Conservation (phyloP, 2,888 invertebrate genomes). For the Acrobasis suavella region DNA sequence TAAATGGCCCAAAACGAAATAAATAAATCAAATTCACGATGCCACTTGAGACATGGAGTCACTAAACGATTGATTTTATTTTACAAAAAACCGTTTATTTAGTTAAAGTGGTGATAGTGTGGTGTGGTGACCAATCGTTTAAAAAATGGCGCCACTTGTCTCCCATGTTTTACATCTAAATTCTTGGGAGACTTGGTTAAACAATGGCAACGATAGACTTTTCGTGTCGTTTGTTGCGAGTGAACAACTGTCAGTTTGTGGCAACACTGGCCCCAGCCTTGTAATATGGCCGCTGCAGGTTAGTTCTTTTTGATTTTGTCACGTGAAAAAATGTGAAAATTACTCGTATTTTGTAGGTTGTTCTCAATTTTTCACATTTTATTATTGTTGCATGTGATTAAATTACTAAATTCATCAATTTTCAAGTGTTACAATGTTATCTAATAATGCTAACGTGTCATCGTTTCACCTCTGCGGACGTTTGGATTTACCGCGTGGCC, state of each 20-base stretch:
- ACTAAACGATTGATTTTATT: no score
- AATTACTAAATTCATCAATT: constrained; percentile 32
- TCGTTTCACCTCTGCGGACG: constrained; percentile 77
- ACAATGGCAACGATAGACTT: constrained; percentile 3
- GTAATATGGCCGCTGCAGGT: constrained; percentile 89
- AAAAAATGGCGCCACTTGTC: no score
- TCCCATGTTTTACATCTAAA: neutral
- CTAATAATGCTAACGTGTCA: constrained; percentile 81
- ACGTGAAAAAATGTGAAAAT: constrained; percentile 67
- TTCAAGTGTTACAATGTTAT: constrained; percentile 49
- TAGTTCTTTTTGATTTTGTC: constrained; percentile 82
- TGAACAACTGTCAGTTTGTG: constrained; percentile 50
- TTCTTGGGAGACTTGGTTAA: neutral
- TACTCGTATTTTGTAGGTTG: constrained; percentile 39
- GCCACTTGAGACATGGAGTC: no score
- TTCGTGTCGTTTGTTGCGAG: constrained; percentile 25
- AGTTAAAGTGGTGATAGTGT: no score
- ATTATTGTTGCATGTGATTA: constrained; percentile 42
- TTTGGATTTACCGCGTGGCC: constrained; percentile 83
- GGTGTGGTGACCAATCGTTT: no score
- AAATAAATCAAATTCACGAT: no score
- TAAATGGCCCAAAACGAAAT: no score
- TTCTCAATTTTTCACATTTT: constrained; percentile 41
- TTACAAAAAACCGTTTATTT: no score
- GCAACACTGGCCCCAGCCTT: constrained; percentile 79